phyloP scores from a whole-genome alignment of 2,797 vertebrate species.

The Pseudomugil gertrudae region DNA sequence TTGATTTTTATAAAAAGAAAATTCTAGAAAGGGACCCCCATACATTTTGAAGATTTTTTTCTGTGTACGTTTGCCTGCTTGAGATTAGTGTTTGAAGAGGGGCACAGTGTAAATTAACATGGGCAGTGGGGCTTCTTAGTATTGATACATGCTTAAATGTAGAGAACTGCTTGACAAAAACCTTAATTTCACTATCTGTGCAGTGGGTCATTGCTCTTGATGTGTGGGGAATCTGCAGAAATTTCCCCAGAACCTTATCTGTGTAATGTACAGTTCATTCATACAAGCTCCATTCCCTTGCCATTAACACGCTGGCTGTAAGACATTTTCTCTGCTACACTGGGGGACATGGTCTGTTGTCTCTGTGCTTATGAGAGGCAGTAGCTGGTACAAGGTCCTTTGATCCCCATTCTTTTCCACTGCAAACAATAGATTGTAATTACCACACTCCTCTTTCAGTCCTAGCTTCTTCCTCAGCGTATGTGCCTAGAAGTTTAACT shows the following conservation, averaged over 20 bases:
- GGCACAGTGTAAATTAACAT: too few species aligned
- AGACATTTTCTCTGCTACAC: conserved; percentile 56
- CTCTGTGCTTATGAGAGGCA: conserved; percentile 59
- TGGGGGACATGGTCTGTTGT: conserved; percentile 66
- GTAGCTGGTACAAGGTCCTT: conserved; percentile 68
- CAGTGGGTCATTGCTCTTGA: conserved; percentile 19
- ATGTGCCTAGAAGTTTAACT: conserved; percentile 50
- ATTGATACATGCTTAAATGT: background rate
- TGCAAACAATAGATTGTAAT: conserved; percentile 78
- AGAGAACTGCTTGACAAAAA: conserved; percentile 17
- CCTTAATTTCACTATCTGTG: conserved; percentile 26
- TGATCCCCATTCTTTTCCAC: conserved; percentile 72
- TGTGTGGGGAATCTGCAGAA: conserved; percentile 37
- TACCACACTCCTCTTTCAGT: conserved; percentile 64
- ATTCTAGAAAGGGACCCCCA: too few species aligned
- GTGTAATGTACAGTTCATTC: conserved; percentile 48
- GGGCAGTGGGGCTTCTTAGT: background rate
- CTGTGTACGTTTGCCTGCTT: too few species aligned
- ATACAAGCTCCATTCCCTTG: conserved; percentile 35
- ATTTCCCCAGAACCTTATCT: conserved; percentile 38
- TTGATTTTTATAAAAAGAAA: background rate
- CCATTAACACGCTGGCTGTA: conserved; percentile 59
- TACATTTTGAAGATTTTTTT: too few species aligned
- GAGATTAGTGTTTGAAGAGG: too few species aligned
- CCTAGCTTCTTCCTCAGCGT: conserved; percentile 37